Base-by-base conservation (phyloP, 2,797 vertebrate genomes). In the Clarias platycephalus region DNA sequence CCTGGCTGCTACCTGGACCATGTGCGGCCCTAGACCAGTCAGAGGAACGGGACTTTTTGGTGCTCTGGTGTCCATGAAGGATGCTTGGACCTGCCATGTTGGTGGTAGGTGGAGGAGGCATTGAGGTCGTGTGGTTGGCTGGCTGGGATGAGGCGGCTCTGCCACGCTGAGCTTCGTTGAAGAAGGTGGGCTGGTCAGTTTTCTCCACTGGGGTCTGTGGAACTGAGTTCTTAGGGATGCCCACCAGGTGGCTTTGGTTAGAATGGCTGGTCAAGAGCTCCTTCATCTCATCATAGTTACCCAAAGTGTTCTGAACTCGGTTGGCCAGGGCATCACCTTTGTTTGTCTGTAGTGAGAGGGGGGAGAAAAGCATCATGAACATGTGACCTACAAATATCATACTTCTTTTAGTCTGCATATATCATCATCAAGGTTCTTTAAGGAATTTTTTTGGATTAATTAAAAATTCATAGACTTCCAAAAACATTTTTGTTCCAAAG, bases 241-340 rank as follows among this genome's bases (percentile, higher is more conserved):
- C 98, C 89, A 99, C 98, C 88, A 99, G 94, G 89, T 99, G 97
- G 90, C 97, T 89, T 88, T 94, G 87, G 83, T 92, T 93, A 74
- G 94, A 88, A 79, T 91, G 88, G 86, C 89, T 91, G 85, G 94
- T 87, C 80, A 93, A 90, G 57, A 92, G 91, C 88, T 92, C 92
- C 88, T 93, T 93, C 90, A 96, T 94, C 90, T 98, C 96, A 89
- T 99, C 98, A 9, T 97, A 99, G 92, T 95, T 95, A 81, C 97
- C 98, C 91, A 99, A 91, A 94, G 97, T 98, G 91, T 92, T 97
- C 91, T 97, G 97, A 92, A 99, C 96, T 79, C 96, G 96, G 89
- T 94, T 96, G 82, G 98, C 99, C 85, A 99, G 94, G 84, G 97
- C 97, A 92, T 99, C 98, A 26, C 94, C 96, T 93, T 97, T 98